Evolutionary conservation across 1,140 invertebrate species (phyloP).

Genomic region (Myzus persicae): DNA sequence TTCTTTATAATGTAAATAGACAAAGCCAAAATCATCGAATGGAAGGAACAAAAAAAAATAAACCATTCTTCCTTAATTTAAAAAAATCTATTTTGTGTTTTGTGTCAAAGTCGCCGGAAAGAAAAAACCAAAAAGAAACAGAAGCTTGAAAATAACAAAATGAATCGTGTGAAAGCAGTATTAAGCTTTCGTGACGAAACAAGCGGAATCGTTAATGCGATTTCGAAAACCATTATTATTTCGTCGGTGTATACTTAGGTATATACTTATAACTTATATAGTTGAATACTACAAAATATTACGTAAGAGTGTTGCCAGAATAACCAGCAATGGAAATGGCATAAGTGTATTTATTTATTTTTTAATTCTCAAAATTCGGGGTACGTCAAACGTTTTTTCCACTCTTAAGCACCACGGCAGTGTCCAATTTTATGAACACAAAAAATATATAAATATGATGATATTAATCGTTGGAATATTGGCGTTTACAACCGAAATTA

Average conservation of each 20-base stretch:
- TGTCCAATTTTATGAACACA: background rate
- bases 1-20: background rate
- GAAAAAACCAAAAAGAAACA: background rate
- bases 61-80: background rate
- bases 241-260: background rate
- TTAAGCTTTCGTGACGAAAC: background rate
- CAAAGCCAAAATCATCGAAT: background rate
- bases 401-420: background rate
- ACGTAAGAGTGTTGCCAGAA: background rate
- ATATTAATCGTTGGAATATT: background rate
- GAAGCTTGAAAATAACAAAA: background rate
- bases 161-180: background rate
- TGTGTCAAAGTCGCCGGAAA: background rate
- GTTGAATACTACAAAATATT: background rate
- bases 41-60: background rate
- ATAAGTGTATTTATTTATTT: background rate
- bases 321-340: no score
- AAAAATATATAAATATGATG: background rate
- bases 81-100: background rate
- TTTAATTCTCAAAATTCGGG: background rate
- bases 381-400: background rate
- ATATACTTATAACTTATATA: no score
- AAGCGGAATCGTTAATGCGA: background rate
- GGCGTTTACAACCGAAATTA: background rate
- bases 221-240: background rate